These are phyloP conservation scores for Falco berigora DNA, from an alignment of 2,797 vertebrate genomes.

Conservation along the genomic window DNA sequence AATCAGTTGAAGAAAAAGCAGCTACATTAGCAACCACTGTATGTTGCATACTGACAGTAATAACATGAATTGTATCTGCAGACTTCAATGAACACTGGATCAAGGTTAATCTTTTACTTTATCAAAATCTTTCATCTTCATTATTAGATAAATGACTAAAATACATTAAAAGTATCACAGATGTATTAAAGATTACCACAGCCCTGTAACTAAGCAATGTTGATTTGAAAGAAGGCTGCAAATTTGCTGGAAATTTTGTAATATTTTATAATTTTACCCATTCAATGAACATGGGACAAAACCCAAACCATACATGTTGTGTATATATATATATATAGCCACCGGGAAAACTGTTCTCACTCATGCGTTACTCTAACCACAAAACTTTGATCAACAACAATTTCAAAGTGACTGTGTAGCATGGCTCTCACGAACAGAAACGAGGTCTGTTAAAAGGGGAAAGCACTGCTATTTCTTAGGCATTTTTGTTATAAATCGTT, in stretches of 20 bases:
- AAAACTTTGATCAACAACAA: neutral
- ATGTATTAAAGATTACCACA: neutral
- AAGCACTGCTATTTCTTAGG: neutral
- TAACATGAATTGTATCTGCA: neutral
- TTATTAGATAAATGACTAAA: neutral
- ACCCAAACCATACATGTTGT: rapidly evolving
- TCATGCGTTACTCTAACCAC: neutral
- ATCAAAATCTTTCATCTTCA: neutral
- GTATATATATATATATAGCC: rapidly evolving
- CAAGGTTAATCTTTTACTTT: neutral
- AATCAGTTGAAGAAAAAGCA: neutral
- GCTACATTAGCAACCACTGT: neutral
- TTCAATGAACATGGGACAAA: neutral
- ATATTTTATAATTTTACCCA: neutral
- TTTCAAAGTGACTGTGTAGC: neutral
- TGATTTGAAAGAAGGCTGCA: neutral
- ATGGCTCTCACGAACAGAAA: neutral
- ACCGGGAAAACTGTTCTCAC: neutral
- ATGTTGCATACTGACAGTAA: neutral
- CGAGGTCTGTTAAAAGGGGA: neutral
- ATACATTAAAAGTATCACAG: neutral
- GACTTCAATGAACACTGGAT: neutral
- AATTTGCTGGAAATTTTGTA: neutral
- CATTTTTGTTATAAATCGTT: neutral
- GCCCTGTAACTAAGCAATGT: neutral